These are phyloP conservation scores for Limnephilus lunatus DNA, from an alignment of 2,888 invertebrate species.

Conservation along the genomic window DNA sequence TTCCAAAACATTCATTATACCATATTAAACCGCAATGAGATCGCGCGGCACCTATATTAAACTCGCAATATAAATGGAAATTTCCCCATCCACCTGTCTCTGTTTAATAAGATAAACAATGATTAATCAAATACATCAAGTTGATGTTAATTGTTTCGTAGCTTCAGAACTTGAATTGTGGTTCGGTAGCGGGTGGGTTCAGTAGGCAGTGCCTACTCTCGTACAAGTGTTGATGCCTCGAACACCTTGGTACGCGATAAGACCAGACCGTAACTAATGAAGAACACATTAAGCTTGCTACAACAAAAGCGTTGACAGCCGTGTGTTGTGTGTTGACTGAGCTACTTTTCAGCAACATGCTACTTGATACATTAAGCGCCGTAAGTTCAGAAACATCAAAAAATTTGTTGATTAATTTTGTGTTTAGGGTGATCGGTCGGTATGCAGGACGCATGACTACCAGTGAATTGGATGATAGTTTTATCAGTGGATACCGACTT, in stretches of 20 bases:
- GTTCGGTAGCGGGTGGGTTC: not conserved
- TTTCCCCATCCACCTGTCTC: conserved; percentile 10
- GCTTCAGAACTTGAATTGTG: conserved; percentile 15
- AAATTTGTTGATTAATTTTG: too few relatives aligned
- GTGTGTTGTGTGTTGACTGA: conserved; percentile 14
- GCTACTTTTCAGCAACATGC: not conserved
- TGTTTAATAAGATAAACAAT: conserved; percentile 42
- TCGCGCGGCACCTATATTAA: conserved; percentile 19
- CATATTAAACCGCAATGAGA: conserved; percentile 35
- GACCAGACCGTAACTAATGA: conserved; percentile 39
- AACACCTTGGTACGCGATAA: conserved; percentile 43
- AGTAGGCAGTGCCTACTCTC: not conserved
- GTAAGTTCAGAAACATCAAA: not conserved
- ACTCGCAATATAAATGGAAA: conserved; percentile 39
- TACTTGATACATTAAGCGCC: not conserved
- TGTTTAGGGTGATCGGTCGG: too few relatives aligned
- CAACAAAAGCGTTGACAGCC: conserved; percentile 28
- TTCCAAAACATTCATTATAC: not conserved
- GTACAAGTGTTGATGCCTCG: conserved; percentile 14
- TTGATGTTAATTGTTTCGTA: conserved; percentile 38
- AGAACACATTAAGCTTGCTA: conserved; percentile 45
- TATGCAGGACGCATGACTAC: too few relatives aligned
- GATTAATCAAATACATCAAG: conserved; percentile 47
- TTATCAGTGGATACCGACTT: too few relatives aligned
- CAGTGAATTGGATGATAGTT: too few relatives aligned